phyloP scores from a whole-genome alignment of 2,888 invertebrate species.

The Noctua janthina region DNA sequence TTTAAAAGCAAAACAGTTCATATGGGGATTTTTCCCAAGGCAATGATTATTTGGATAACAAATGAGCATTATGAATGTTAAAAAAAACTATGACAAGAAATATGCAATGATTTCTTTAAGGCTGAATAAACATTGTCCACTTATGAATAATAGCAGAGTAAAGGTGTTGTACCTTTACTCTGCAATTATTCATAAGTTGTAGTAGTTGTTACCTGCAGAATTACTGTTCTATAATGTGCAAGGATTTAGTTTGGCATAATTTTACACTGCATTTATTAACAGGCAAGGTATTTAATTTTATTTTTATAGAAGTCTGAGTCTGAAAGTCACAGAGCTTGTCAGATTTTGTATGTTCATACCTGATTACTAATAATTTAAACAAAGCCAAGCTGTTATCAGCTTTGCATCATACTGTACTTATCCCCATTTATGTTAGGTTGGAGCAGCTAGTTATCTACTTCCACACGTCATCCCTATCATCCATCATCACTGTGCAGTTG shows the following conservation, averaged over 20 bases:
- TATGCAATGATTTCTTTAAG: background rate
- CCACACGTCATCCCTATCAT: background rate
- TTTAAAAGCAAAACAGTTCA: conserved; percentile 49
- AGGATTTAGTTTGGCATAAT: background rate
- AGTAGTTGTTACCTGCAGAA: too few relatives aligned
- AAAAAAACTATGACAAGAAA: background rate
- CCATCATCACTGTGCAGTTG: background rate
- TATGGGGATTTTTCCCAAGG: conserved; percentile 45
- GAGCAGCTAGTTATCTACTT: background rate
- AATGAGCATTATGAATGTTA: background rate
- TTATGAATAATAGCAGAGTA: background rate
- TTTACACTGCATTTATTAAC: background rate
- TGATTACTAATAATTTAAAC: background rate
- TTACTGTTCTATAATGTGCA: background rate
- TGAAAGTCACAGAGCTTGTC: background rate
- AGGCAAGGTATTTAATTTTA: background rate
- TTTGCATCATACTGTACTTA: background rate
- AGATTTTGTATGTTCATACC: background rate
- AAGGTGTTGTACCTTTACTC: background rate
- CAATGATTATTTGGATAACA: background rate
- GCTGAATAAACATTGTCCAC: background rate
- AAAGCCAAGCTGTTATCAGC: background rate
- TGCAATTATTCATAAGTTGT: too few relatives aligned
- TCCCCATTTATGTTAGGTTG: background rate
- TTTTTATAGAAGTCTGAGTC: too few relatives aligned